Percentiles rank a stretch among this genome's conserved stretches.
These are phyloP conservation scores for Cyrtorhinus lividipennis DNA, from an alignment of 1,140 invertebrate species.

Conservation along the genomic window DNA sequence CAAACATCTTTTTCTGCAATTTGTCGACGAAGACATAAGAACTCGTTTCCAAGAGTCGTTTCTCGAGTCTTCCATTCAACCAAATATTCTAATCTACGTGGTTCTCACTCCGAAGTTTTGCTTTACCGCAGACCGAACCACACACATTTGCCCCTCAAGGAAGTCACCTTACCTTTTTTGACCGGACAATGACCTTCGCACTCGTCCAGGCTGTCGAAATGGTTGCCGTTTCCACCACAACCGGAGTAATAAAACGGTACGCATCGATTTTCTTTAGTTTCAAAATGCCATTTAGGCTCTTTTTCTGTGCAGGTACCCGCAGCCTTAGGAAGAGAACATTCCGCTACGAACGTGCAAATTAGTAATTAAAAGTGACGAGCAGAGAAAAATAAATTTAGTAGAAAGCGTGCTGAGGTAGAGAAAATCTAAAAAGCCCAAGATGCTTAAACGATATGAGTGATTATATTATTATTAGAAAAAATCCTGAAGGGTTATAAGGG, in stretches of 20 bases:
- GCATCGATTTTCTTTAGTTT: slow-evolving; percentile 69
- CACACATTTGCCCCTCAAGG: no score
- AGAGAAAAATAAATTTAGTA: background rate
- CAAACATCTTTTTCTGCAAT: slow-evolving; percentile 53
- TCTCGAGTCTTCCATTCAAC: no score
- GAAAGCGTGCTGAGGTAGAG: background rate
- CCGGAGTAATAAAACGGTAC: slow-evolving; percentile 90
- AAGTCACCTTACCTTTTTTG: slow-evolving; percentile 53
- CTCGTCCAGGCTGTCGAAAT: slow-evolving; percentile 57
- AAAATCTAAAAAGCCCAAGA: background rate
- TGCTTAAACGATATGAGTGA: no score
- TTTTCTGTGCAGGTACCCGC: slow-evolving; percentile 67
- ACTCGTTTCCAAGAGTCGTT: no score
- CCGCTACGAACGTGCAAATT: slow-evolving; percentile 35
- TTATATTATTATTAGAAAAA: no score
- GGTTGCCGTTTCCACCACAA: slow-evolving; percentile 80
- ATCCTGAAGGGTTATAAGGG: no score
- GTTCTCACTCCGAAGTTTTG: no score
- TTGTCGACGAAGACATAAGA: no score
- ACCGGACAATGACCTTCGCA: slow-evolving; percentile 69
- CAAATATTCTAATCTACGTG: no score
- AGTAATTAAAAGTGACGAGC: background rate
- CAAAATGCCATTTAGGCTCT: slow-evolving; percentile 72
- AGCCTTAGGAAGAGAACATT: slow-evolving; percentile 62
- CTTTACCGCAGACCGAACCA: no score